Evolutionary conservation across 2,113 vertebrate genomes (phyloP).

Genomic region (Grantiella picta): DNA sequence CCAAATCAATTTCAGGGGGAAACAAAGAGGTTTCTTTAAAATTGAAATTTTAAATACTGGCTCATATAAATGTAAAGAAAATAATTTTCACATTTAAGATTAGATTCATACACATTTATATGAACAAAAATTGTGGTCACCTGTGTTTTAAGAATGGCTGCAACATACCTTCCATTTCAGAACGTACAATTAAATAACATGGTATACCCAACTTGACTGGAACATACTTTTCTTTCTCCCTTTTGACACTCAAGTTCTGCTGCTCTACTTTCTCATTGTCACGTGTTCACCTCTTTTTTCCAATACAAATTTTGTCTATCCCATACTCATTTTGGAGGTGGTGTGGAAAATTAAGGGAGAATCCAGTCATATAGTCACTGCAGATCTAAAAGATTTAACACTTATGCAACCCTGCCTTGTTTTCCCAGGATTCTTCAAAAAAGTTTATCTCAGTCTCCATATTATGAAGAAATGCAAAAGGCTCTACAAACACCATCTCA

Average conservation of each 20-base stretch:
- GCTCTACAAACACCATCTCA: not conserved
- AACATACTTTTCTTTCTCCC: not conserved
- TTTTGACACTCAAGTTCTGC: not conserved
- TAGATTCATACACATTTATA: not conserved
- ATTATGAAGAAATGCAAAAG: not conserved
- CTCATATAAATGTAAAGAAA: not conserved
- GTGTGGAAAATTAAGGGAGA: slow-evolving; percentile 8
- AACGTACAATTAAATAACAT: not conserved
- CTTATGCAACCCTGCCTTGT: not conserved
- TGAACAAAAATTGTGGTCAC: not conserved
- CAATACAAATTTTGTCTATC: slow-evolving; percentile 23
- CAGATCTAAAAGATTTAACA: not conserved
- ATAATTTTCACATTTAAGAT: not conserved
- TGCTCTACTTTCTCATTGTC: not conserved
- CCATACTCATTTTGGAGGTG: not conserved
- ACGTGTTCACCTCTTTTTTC: slow-evolving; percentile 15
- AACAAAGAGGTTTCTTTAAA: not conserved
- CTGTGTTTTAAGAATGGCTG: not conserved
- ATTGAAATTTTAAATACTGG: not conserved
- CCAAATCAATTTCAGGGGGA: not conserved
- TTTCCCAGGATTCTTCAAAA: not conserved
- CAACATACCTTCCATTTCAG: not conserved
- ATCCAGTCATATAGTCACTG: not conserved
- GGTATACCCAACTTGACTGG: not conserved
- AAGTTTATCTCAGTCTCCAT: not conserved